A percentile compares a stretch with the other conserved stretches of the same genome.
phyloP scores from a whole-genome alignment of 2,797 vertebrate genomes.

The Cuculus canorus region DNA sequence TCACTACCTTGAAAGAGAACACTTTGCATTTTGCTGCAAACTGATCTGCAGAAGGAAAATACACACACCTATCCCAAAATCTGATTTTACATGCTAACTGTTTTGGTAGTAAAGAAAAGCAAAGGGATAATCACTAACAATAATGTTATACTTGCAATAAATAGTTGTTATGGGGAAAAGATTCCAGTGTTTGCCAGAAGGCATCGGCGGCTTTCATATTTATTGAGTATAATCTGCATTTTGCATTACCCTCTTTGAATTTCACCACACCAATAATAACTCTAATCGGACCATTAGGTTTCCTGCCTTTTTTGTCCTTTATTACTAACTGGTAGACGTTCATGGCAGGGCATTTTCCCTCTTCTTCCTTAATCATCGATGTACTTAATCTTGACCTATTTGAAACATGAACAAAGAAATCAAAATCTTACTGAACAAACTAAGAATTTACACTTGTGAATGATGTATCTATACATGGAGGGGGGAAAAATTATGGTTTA shows the following conservation, averaged over 20 bases:
- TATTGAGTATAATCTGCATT: constrained; percentile 39
- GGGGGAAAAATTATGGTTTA: neutral
- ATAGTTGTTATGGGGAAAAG: constrained; percentile 13
- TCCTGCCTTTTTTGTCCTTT: constrained; percentile 8
- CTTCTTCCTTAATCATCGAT: neutral
- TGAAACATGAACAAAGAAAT: neutral
- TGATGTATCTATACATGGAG: neutral
- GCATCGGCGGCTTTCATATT: constrained; percentile 40
- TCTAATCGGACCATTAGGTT: constrained; percentile 3
- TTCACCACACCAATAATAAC: neutral
- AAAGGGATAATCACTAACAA: neutral
- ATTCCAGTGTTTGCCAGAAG: constrained; percentile 19
- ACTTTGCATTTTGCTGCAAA: constrained; percentile 2
- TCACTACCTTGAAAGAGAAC: neutral
- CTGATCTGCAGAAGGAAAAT: neutral
- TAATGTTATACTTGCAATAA: neutral
- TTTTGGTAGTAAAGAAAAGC: neutral
- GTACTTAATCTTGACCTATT: neutral
- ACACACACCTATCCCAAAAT: neutral
- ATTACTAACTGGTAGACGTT: neutral
- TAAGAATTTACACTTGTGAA: neutral
- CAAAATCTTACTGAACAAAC: neutral
- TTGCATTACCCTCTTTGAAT: constrained; percentile 36
- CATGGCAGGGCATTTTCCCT: neutral
- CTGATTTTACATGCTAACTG: neutral